A percentile compares a stretch with the other conserved stretches of the same genome.
Evolutionary conservation across 1,140 invertebrate genomes (phyloP).

Genomic region (Thaumetopoea pityocampa): DNA sequence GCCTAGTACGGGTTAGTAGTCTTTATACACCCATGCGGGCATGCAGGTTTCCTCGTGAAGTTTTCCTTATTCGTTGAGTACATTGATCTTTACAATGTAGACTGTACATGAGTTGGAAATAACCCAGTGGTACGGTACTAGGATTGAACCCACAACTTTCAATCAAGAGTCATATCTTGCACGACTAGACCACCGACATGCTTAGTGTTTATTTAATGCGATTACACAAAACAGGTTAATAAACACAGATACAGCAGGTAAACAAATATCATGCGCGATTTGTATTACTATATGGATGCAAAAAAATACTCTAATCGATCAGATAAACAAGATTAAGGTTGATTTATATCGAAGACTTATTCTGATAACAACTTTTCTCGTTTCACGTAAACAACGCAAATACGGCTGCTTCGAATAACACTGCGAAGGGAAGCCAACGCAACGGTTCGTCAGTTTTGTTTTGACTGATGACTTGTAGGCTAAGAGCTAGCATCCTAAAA

Average conservation of each 20-base stretch:
- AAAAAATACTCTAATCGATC: conserved; percentile 39
- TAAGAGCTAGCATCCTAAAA: no score
- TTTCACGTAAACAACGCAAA: conserved; percentile 42
- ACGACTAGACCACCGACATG: no score
- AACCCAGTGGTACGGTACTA: no score
- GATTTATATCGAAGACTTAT: conserved; percentile 46
- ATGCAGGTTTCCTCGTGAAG: no score
- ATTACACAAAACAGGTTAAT: conserved; percentile 2
- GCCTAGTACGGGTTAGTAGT: no score
- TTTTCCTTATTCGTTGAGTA: no score
- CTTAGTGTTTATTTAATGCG: no score
- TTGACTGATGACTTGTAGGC: conserved; percentile 15
- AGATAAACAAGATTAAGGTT: conserved; percentile 46
- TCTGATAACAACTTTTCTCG: conserved; percentile 46
- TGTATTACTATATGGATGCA: conserved; percentile 11
- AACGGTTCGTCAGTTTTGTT: conserved; percentile 15
- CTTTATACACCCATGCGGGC: no score
- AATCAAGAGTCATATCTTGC: no score
- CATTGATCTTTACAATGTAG: no score
- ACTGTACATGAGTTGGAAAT: no score
- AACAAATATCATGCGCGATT: background rate
- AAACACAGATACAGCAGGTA: background rate
- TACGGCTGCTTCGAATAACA: conserved; percentile 28
- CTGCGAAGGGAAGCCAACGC: conserved; percentile 7
- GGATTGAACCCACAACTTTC: no score